Conservation (phyloP, 1,140 invertebrate genomes). For the Cydia splendana region DNA sequence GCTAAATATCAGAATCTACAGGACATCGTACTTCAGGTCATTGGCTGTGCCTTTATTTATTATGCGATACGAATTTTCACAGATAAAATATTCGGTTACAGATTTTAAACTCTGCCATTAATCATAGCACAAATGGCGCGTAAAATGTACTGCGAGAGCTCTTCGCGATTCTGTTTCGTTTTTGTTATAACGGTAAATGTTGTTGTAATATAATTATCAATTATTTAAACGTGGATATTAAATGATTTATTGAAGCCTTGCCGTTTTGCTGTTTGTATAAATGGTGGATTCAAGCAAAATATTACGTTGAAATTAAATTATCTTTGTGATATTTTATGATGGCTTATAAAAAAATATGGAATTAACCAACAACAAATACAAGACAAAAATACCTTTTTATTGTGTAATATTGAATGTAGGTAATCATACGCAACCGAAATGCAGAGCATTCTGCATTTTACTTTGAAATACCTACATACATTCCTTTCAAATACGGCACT, state of each 20-base stretch:
- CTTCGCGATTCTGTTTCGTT: neutral
- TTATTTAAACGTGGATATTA: neutral
- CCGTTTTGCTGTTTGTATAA: neutral
- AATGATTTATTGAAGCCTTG: neutral
- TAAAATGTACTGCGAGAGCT: conserved; percentile 32
- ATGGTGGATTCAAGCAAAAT: neutral
- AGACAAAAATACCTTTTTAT: no score
- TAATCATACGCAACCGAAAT: no score
- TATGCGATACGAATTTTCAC: neutral
- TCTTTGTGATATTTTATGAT: no score
- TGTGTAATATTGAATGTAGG: no score
- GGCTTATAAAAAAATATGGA: no score
- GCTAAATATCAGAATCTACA: no score
- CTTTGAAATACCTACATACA: no score
- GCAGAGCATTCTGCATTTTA: no score
- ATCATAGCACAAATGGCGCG: conserved; percentile 34
- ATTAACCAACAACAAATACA: no score
- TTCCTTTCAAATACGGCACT: no score
- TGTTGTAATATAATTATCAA: neutral
- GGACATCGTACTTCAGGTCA: neutral
- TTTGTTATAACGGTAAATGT: conserved; percentile 4
- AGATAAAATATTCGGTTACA: conserved; percentile 26
- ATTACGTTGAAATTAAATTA: no score
- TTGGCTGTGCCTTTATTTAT: neutral
- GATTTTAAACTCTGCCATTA: conserved; percentile 34